Evolutionary conservation across 2,888 invertebrate species (phyloP).

Genomic region (Dichetophora obliterata): DNA sequence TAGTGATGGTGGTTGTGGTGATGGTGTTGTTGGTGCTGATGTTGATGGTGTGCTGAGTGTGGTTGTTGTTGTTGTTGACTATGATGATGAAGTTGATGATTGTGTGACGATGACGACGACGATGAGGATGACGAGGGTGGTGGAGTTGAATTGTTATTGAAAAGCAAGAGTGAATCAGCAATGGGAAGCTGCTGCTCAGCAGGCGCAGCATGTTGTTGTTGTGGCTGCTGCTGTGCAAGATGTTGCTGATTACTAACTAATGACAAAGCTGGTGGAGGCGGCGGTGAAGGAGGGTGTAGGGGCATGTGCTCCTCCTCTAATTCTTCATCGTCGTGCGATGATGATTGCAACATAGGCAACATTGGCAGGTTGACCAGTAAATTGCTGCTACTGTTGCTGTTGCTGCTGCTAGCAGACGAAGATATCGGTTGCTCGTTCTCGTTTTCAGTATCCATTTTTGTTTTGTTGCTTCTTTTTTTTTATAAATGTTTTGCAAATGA

Average conservation of each 20-base stretch:
- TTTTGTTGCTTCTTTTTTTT: neutral
- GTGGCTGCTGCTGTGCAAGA: slow-evolving; percentile 13
- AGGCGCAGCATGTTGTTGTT: slow-evolving; percentile 10
- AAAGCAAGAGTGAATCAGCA: slow-evolving; percentile 49
- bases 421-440: slow-evolving; percentile 57
- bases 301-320: slow-evolving; percentile 34
- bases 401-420: slow-evolving; percentile 59
- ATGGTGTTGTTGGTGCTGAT: slow-evolving; percentile 35
- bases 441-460: slow-evolving; percentile 55
- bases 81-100: slow-evolving; percentile 46
- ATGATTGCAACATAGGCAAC: slow-evolving; percentile 51
- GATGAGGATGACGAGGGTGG: slow-evolving; percentile 49
- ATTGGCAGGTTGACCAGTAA: slow-evolving; percentile 53
- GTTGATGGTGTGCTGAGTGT: slow-evolving; percentile 47
- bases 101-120: slow-evolving; percentile 48
- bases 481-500: neutral
- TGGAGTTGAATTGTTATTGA: slow-evolving; percentile 48
- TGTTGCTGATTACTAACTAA: slow-evolving; percentile 29
- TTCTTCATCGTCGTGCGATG: slow-evolving; percentile 49
- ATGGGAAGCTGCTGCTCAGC: slow-evolving; percentile 38
- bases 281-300: slow-evolving; percentile 26
- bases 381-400: slow-evolving; percentile 57
- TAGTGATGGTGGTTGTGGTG: slow-evolving; percentile 47
- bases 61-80: slow-evolving; percentile 50
- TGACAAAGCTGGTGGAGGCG: slow-evolving; percentile 32